Percentiles rank a stretch among this genome's conserved stretches.
Conservation (phyloP, 2,113 vertebrate species). For the Zapus hudsonius region DNA sequence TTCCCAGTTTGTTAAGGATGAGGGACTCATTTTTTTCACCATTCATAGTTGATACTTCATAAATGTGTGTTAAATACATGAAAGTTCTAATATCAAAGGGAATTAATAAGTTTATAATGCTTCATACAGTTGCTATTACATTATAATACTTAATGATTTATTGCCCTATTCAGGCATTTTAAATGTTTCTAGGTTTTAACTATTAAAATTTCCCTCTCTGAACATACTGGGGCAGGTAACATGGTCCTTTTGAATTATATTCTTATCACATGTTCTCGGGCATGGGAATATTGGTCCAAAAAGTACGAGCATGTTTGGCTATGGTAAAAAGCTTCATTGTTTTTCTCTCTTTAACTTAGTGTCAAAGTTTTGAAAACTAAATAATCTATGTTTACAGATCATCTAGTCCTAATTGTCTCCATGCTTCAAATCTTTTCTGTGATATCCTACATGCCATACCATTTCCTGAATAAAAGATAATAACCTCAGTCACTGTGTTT, state of each 20-base stretch:
- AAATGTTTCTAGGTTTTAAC: constrained; percentile 52
- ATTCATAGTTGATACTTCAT: constrained; percentile 6
- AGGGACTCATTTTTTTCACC: neutral
- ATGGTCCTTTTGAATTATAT: constrained; percentile 39
- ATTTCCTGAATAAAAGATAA: neutral
- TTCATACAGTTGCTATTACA: neutral
- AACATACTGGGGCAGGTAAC: neutral
- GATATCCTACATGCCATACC: neutral
- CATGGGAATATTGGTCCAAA: neutral
- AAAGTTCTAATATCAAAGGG: neutral
- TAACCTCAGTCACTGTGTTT: neutral
- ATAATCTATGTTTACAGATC: neutral
- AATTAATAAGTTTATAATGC: constrained; percentile 30
- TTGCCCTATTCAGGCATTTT: neutral
- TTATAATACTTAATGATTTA: neutral
- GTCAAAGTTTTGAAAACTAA: neutral
- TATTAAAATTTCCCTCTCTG: constrained; percentile 9
- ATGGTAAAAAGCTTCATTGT: neutral
- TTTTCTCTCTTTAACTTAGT: constrained; percentile 28
- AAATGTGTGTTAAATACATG: constrained; percentile 7
- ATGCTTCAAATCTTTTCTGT: neutral
- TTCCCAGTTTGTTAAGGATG: constrained; percentile 29
- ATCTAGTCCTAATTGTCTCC: neutral
- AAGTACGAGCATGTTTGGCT: neutral
- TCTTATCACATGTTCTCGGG: constrained; percentile 25